These are phyloP conservation scores for Nicator chloris DNA, from an alignment of 2,113 vertebrate species.

Conservation along the genomic window DNA sequence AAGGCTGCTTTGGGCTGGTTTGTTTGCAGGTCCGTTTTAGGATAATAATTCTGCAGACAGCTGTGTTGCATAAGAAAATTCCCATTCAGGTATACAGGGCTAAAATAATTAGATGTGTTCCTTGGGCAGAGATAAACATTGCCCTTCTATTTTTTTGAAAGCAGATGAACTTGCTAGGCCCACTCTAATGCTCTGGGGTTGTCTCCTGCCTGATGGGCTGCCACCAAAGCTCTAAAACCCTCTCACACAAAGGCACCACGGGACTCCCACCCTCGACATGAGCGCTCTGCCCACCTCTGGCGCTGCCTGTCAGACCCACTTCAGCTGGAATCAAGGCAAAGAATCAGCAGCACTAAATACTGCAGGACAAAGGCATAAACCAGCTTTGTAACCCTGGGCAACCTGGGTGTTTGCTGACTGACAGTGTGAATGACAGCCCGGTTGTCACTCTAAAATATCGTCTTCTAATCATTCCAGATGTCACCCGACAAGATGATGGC, in stretches of 20 bases:
- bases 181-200: background rate
- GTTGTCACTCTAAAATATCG: slow-evolving; percentile 54
- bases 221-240: background rate
- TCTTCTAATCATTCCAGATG: slow-evolving; percentile 52
- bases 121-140: background rate
- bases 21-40: background rate
- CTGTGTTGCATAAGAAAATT: background rate
- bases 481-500: slow-evolving; percentile 57
- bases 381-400: slow-evolving; percentile 64
- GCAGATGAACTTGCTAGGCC: background rate
- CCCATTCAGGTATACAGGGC: background rate
- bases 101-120: background rate
- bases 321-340: slow-evolving; percentile 55
- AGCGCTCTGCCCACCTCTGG: slow-evolving; percentile 26
- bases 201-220: slow-evolving; percentile 3
- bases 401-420: slow-evolving; percentile 60
- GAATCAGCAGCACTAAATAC: slow-evolving; percentile 50
- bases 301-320: background rate
- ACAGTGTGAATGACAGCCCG: slow-evolving; percentile 44
- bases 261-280: slow-evolving; percentile 16
- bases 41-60: background rate
- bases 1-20: background rate
- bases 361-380: slow-evolving; percentile 53
- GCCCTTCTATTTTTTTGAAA: background rate
- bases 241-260: slow-evolving; percentile 5